These are phyloP conservation scores for Liopterus haemorrhoidalis DNA, from an alignment of 2,888 invertebrate genomes.

Conservation along the genomic window DNA sequence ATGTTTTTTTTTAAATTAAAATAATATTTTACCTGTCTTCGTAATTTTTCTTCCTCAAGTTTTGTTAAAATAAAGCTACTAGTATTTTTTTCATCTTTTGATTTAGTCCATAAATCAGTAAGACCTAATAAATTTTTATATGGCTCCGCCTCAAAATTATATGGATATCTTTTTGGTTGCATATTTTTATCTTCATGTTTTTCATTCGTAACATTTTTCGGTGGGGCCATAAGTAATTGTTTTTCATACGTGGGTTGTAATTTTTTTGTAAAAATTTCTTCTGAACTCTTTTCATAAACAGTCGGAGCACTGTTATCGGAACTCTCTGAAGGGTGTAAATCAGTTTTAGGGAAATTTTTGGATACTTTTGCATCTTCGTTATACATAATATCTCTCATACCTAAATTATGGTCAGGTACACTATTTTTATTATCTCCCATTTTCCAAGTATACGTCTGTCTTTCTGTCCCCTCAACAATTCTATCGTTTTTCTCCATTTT, in stretches of 20 bases:
- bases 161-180: too few species aligned
- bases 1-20: conserved; percentile 11
- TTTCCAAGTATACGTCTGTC: conserved; percentile 29
- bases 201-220: too few species aligned
- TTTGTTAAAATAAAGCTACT: conserved; percentile 41
- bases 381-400: conserved; percentile 37
- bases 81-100: conserved; percentile 34
- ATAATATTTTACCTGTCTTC: conserved; percentile 62
- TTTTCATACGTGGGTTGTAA: not conserved
- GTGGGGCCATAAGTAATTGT: not conserved
- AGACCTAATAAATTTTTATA: conserved; percentile 46
- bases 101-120: conserved; percentile 58
- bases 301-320: not conserved
- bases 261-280: conserved; percentile 10
- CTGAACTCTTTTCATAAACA: conserved; percentile 21
- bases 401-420: conserved; percentile 43
- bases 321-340: conserved; percentile 3
- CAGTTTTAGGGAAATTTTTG: too few species aligned
- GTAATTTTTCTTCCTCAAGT: conserved; percentile 69
- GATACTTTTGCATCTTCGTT: conserved; percentile 15
- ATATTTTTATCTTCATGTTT: too few species aligned
- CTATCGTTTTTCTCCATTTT: conserved; percentile 35
- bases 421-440: conserved; percentile 41
- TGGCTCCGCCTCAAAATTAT: too few species aligned
- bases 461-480: conserved; percentile 9